A percentile compares a stretch with the other conserved stretches of the same genome.
phyloP scores from a whole-genome alignment of 2,113 vertebrate species.

The Arenaria interpres region DNA sequence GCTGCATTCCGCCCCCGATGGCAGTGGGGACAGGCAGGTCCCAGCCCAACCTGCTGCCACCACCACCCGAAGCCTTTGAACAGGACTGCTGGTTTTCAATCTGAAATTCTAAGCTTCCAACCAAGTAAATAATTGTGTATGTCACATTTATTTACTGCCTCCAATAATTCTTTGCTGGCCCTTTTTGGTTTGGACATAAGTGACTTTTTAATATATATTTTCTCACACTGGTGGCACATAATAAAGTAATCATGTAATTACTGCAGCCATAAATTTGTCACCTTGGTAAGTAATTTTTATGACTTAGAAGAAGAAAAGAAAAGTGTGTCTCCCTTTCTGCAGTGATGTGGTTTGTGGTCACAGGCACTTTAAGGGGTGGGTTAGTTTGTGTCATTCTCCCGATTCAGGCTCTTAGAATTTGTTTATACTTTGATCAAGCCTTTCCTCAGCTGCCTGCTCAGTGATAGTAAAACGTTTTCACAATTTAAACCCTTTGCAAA shows the following conservation, averaged over 20 bases:
- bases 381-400: neutral
- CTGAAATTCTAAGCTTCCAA: neutral
- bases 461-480: neutral
- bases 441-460: neutral
- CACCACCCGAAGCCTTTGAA: neutral
- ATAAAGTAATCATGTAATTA: constrained; percentile 60
- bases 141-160: constrained; percentile 27
- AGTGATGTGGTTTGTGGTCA: constrained; percentile 42
- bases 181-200: neutral
- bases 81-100: neutral
- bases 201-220: constrained; percentile 40
- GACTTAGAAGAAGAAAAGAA: neutral
- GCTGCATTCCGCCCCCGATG: too few species aligned
- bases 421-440: neutral
- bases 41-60: neutral
- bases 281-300: constrained; percentile 19
- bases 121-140: neutral
- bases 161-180: neutral
- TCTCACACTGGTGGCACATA: constrained; percentile 30
- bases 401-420: neutral
- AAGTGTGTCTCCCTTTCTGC: neutral
- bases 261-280: constrained; percentile 58
- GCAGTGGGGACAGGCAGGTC: neutral
- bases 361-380: neutral
- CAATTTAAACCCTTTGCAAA: neutral